Percentiles rank a stretch among this genome's conserved stretches.
phyloP scores from a whole-genome alignment of 2,113 vertebrate genomes.

The Coryphaenoides rupestris region DNA sequence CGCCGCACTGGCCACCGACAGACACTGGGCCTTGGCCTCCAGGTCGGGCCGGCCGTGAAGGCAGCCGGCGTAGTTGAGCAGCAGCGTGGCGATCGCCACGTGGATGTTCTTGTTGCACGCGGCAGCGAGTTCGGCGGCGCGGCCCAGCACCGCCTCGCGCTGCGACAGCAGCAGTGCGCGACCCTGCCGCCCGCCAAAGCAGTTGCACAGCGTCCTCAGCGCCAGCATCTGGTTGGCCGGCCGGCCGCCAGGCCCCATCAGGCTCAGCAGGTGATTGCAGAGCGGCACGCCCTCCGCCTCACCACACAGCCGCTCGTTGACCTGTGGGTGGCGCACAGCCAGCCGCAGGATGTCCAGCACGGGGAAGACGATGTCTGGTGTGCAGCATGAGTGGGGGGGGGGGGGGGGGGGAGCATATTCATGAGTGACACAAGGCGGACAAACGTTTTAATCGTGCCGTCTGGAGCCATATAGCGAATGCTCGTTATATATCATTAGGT shows the following conservation, averaged over 20 bases:
- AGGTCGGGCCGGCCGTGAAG: slow-evolving; percentile 84
- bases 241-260: slow-evolving; percentile 84
- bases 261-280: slow-evolving; percentile 84
- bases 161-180: slow-evolving; percentile 85
- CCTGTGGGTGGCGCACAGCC: slow-evolving; percentile 87
- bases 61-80: slow-evolving; percentile 89
- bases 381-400: background rate
- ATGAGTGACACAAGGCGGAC: background rate
- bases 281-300: slow-evolving; percentile 85
- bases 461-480: too few species aligned
- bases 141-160: slow-evolving; percentile 84
- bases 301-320: slow-evolving; percentile 88
- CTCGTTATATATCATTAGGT: too few species aligned
- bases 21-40: slow-evolving; percentile 95
- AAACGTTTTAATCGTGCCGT: too few species aligned
- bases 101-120: slow-evolving; percentile 94
- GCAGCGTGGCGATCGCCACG: slow-evolving; percentile 89
- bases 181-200: slow-evolving; percentile 82
- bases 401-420: too few species aligned
- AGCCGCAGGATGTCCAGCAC: slow-evolving; percentile 93
- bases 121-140: slow-evolving; percentile 81
- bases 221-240: slow-evolving; percentile 94
- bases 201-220: slow-evolving; percentile 94
- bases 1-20: slow-evolving; percentile 89
- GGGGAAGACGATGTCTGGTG: slow-evolving; percentile 92